phyloP scores from a whole-genome alignment of 1,140 invertebrate genomes.

The Andrena cerasifolii region DNA sequence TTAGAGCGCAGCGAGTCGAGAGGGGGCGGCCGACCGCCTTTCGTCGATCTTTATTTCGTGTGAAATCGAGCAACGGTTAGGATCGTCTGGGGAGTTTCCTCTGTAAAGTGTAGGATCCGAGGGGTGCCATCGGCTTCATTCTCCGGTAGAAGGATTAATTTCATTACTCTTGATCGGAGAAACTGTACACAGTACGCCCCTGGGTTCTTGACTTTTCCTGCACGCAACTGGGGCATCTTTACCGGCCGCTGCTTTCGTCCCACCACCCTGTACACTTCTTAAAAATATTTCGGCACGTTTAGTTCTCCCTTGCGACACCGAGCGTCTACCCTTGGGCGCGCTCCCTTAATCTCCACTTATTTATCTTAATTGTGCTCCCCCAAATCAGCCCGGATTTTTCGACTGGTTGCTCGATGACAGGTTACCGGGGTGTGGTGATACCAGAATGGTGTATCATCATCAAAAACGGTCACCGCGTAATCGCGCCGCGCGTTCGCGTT shows the following conservation, averaged over 20 bases:
- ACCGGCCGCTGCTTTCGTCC: no score
- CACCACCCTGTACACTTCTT: not conserved
- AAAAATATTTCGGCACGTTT: not conserved
- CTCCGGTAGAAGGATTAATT: no score
- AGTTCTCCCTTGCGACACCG: not conserved
- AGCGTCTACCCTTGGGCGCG: not conserved
- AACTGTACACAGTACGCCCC: no score
- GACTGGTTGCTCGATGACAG: slow-evolving; percentile 21
- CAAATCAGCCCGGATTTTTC: slow-evolving; percentile 38
- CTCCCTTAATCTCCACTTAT: slow-evolving; percentile 39
- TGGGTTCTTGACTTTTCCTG: no score
- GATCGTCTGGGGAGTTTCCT: not conserved
- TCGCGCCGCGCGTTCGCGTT: slow-evolving; percentile 14
- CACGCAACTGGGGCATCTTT: no score
- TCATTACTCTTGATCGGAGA: no score
- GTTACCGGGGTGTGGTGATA: slow-evolving; percentile 32
- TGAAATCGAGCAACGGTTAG: not conserved
- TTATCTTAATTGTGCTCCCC: slow-evolving; percentile 46
- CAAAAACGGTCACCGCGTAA: slow-evolving; percentile 33
- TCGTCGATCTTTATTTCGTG: not conserved
- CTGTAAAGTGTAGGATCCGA: not conserved
- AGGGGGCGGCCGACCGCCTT: not conserved
- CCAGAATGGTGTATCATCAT: slow-evolving; percentile 7
- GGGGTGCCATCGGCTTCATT: not conserved
- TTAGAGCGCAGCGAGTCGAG: not conserved